A percentile compares a stretch with the other conserved stretches of the same genome.
phyloP scores from a whole-genome alignment of 2,113 vertebrate genomes.

The Callithrix jacchus region DNA sequence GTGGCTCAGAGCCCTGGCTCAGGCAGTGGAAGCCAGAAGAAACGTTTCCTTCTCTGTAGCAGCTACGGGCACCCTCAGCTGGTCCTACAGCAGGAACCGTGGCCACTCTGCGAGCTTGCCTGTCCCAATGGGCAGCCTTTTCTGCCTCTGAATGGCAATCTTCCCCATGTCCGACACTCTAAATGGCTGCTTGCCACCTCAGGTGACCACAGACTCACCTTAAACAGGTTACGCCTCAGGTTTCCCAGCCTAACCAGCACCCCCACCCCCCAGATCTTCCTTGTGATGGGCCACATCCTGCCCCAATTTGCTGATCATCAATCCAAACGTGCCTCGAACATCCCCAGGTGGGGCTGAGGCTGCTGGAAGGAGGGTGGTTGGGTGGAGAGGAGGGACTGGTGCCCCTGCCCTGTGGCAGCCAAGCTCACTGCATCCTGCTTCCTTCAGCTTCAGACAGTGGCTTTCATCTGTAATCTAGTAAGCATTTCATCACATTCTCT shows the following conservation, averaged over 20 bases:
- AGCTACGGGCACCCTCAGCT: rapidly evolving
- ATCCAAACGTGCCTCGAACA: not conserved
- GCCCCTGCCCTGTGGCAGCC: not conserved
- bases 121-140: rapidly evolving
- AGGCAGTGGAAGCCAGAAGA: not conserved
- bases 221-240: not conserved
- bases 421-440: not conserved
- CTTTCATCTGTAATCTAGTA: constrained; percentile 44
- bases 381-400: not conserved
- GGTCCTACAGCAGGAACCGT: not conserved
- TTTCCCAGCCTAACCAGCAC: not conserved
- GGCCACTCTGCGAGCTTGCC: not conserved
- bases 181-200: not conserved
- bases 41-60: not conserved
- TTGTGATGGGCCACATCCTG: not conserved
- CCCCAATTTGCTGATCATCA: not conserved
- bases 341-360: not conserved
- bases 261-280: too few species aligned
- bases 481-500: constrained; percentile 33
- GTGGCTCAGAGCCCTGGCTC: not conserved
- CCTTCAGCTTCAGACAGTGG: not conserved
- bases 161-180: not conserved
- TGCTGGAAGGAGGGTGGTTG: not conserved
- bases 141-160: not conserved
- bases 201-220: not conserved